phyloP scores from a whole-genome alignment of 2,888 invertebrate genomes.

The Venusia cambrica region DNA sequence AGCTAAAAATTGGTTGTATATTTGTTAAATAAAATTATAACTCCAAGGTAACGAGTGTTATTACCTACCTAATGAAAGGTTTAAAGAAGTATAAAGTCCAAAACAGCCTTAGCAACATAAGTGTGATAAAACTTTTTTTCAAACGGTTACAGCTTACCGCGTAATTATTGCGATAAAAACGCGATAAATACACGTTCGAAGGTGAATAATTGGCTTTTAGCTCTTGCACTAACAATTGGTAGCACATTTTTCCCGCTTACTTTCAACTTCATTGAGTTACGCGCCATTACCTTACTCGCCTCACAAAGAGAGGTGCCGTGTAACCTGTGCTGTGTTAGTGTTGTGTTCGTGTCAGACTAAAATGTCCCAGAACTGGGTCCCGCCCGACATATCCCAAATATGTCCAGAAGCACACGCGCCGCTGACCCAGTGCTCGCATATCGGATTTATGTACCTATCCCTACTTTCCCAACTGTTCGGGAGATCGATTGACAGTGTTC shows the following conservation, averaged over 20 bases:
- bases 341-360: too few relatives aligned
- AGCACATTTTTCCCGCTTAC: constrained; percentile 23
- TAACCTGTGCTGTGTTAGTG: constrained; percentile 8
- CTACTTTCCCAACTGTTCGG: constrained; percentile 81
- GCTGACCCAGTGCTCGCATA: constrained; percentile 80
- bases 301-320: constrained; percentile 23
- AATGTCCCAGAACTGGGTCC: constrained; percentile 71
- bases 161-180: too few relatives aligned
- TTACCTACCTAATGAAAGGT: too few relatives aligned
- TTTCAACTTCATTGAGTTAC: constrained; percentile 21
- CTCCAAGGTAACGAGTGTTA: too few relatives aligned
- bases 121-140: too few relatives aligned
- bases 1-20: too few relatives aligned
- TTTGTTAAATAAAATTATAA: too few relatives aligned
- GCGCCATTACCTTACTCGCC: constrained; percentile 18
- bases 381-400: constrained; percentile 77
- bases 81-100: too few relatives aligned
- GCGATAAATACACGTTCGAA: neutral
- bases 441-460: constrained; percentile 81
- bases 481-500: constrained; percentile 60
- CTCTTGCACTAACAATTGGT: constrained; percentile 13
- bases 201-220: neutral
- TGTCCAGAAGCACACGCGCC: constrained; percentile 77
- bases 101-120: too few relatives aligned
- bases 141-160: too few relatives aligned